Percentiles rank a stretch among this genome's conserved stretches.
Conservation (phyloP, 2,888 invertebrate genomes). For the Drosophila setosimentum region DNA sequence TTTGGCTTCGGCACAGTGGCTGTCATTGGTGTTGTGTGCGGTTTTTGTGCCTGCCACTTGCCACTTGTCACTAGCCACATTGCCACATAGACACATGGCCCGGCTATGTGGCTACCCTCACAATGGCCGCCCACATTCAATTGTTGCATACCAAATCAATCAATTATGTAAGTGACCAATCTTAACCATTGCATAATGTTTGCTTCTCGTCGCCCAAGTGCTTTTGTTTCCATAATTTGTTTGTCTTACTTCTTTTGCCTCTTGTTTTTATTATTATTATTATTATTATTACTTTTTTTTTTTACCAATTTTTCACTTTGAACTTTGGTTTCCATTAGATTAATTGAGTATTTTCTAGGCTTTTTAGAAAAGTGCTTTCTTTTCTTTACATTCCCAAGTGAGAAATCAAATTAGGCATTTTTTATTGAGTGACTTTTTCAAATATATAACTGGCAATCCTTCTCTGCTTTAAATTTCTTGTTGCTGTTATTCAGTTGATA, state of each 20-base stretch:
- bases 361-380: background rate
- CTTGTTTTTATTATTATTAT: too few relatives aligned
- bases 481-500: background rate
- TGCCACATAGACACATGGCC: conserved; percentile 30
- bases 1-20: conserved; percentile 48
- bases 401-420: background rate
- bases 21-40: conserved; percentile 35
- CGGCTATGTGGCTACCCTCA: conserved; percentile 2
- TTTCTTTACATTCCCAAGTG: conserved; percentile 1
- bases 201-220: background rate
- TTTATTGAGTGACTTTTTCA: background rate
- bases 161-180: conserved; percentile 67
- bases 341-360: conserved; percentile 15
- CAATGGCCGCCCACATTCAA: conserved; percentile 48
- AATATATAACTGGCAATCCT: background rate
- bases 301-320: background rate
- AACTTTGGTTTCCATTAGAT: conserved; percentile 26
- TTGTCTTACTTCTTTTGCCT: conserved; percentile 9
- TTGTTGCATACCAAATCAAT: conserved; percentile 73
- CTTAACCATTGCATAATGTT: conserved; percentile 51
- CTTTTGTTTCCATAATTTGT: conserved; percentile 7
- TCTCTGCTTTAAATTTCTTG: background rate
- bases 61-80: conserved; percentile 42
- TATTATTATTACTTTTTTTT: too few relatives aligned
- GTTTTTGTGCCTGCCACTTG: conserved; percentile 40